Evolutionary conservation across 2,797 vertebrate species (phyloP), one percentile per base, ranked within the genome.

Genomic region (Helostoma temminkii): DNA sequence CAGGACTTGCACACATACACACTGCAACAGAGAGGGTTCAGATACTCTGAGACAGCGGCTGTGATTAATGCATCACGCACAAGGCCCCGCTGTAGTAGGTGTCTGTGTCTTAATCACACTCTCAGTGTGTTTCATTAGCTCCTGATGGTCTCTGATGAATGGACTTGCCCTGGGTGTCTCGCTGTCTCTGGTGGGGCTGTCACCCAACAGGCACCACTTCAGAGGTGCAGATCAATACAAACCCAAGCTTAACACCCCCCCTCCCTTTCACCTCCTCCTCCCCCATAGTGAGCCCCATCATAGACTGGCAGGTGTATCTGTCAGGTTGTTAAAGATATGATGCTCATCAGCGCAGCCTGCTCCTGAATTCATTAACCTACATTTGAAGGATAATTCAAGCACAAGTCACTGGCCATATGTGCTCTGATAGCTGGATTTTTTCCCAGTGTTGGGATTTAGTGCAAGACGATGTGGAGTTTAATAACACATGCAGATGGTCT

Each of bases 361-460:
- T 84, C 63, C 84, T 85, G 90, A 92, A 92, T 94, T 92, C 88
- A 93, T 94, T 94, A 93, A 92, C 92, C 94, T 92, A 91, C 85
- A 91, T 91, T 82, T 85, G 89, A 90, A 93, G 87, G 86, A 93
- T 90, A 91, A 89, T 89, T 90, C 88, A 84, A 83, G 73, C 80
- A 64, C 82, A 63, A 72, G 83, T 90, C 76, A 53, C 59, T 36
- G n/a, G 80, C 89, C 88, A 92, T 93, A 91, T 92, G 87, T 43
- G 88, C 88, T 83, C 85, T 90, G 83, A 86, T 89, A 80, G 87
- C 91, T 94, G 92, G 89, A 89, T 82, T 82, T 75, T 55, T 78
- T 91, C 91, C 91, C 89, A 77, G 78, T 80, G 55, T 78, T 81
- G 90, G 91, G 92, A 91, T 91, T 92, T 90, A 73, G 82, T 82